These are phyloP conservation scores for Neolamprologus cancellatus DNA, from an alignment of 2,113 vertebrate species.

Conservation along the genomic window DNA sequence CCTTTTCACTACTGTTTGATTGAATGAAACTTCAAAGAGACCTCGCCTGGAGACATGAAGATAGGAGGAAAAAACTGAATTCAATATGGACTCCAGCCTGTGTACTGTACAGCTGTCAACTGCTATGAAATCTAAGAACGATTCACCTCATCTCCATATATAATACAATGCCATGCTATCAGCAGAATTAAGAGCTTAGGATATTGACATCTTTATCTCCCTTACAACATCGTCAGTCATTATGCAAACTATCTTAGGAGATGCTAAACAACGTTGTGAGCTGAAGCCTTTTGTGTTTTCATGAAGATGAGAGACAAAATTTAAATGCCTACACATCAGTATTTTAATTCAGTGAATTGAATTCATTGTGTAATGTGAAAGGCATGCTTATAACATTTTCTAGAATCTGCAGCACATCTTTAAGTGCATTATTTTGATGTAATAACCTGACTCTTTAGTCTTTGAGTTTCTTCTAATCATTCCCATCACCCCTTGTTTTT, in stretches of 20 bases:
- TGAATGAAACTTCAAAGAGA: background rate
- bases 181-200: background rate
- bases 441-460: background rate
- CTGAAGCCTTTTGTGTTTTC: background rate
- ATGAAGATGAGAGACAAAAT: background rate
- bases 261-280: background rate
- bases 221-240: background rate
- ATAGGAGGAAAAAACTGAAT: background rate
- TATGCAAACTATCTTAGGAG: background rate
- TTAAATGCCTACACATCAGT: background rate
- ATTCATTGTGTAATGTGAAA: background rate
- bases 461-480: background rate
- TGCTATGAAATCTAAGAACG: background rate
- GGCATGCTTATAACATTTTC: background rate
- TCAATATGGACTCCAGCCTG: background rate
- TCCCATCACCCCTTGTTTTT: background rate
- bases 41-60: background rate
- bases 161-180: background rate
- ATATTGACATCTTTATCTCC: background rate
- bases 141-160: background rate
- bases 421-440: background rate
- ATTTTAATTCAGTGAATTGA: background rate
- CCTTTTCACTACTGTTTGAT: background rate
- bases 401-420: background rate
- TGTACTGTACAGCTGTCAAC: background rate